Percentiles rank a stretch among this genome's conserved stretches.
phyloP scores from a whole-genome alignment of 2,888 invertebrate genomes.

The Ophion ventricosus region DNA sequence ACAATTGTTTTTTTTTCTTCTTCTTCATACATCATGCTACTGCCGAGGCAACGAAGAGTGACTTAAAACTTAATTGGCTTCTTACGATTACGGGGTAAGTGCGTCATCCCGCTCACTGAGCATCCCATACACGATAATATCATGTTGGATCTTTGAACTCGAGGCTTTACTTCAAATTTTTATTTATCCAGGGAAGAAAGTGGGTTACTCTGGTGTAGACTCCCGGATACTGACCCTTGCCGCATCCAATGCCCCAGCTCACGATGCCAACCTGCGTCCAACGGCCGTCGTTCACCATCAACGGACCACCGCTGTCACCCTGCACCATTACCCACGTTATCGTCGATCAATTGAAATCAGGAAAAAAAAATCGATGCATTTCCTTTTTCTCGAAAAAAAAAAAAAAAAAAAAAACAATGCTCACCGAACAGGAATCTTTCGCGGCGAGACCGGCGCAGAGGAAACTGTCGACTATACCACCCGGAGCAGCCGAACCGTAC shows the following conservation, averaged over 20 bases:
- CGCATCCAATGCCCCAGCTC: slow-evolving; percentile 96
- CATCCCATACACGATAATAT: slow-evolving; percentile 12
- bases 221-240: slow-evolving; percentile 95
- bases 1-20: slow-evolving; percentile 8
- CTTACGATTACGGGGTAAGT: not conserved
- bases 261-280: slow-evolving; percentile 95
- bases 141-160: slow-evolving; percentile 5
- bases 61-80: slow-evolving; percentile 9
- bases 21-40: too few species aligned
- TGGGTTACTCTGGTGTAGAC: slow-evolving; percentile 94
- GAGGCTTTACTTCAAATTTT: slow-evolving; percentile 88
- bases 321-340: slow-evolving; percentile 81
- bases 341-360: not conserved
- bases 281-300: slow-evolving; percentile 91
- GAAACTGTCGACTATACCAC: slow-evolving; percentile 94
- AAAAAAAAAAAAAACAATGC: too few species aligned
- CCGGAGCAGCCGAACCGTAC: slow-evolving; percentile 94
- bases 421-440: slow-evolving; percentile 95
- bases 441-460: slow-evolving; percentile 93
- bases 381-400: not conserved
- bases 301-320: slow-evolving; percentile 95
- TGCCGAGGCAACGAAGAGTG: slow-evolving; percentile 3
- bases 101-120: slow-evolving; percentile 3
- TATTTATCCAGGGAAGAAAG: slow-evolving; percentile 93
- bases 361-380: not conserved